Evolutionary conservation across 2,888 invertebrate species (phyloP), one percentile per base, ranked within the genome.

Genomic region (Perizoma flavofasciatum): DNA sequence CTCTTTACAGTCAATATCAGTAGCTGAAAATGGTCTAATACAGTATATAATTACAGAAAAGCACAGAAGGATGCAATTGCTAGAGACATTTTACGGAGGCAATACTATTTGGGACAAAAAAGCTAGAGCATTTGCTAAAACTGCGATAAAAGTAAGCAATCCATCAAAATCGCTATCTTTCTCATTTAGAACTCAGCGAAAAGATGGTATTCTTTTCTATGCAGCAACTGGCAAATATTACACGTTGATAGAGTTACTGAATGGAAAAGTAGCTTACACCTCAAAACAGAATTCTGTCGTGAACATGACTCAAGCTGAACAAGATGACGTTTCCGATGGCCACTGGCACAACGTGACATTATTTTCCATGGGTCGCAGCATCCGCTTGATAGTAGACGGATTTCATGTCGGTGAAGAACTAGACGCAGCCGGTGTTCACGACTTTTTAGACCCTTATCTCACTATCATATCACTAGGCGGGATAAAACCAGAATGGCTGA

Each of bases 391-490:
- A 44, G 88, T 98, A 4, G 97, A 98, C 79, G 94, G 93, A 32
- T 86, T 86, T 37, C 93, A 94, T 66, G 93, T 96, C 1, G 97
- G 97, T 0, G 97, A 98, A 77, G 97, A 97, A 81, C 89, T 98
- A 5, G 97, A 98, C 77, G 93, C 96, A 0, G 96, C 95, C 9
- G 96, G 97, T 4, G 96, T 97, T 0, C 98, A 98, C 79, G 97
- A 98, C 79, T 98, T 98, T 79, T 93, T 98, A 40, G 98, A 98
- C 84, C 97, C 98, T 0, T 97, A 98, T 78, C 88, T 98, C 51
- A 96, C 96, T 0, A 93, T 95, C 5, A 85, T 98, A 55, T 95
- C 96, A 4, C 85, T 98, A 44, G 98, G 98, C 44, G 97, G 97
- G 6, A 94, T 95, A 0, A 94, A 94, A 73, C 85, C 93, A 22